Percentiles rank a stretch among this genome's conserved stretches.
Evolutionary conservation across 2,888 invertebrate genomes (phyloP).

Genomic region (Cephus rjabovi): DNA sequence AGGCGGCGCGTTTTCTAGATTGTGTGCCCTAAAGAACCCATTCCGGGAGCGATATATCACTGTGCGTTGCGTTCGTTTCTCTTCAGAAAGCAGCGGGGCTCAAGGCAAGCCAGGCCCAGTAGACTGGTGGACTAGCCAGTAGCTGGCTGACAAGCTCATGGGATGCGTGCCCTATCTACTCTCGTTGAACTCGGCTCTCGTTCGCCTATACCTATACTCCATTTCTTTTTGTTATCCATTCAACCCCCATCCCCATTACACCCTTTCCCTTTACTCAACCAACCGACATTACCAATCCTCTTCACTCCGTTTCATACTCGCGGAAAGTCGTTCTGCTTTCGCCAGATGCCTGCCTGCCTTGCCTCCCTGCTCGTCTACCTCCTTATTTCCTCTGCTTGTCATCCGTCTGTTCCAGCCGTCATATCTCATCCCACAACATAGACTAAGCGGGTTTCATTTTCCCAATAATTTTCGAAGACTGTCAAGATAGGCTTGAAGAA

Average conservation of each 20-base stretch:
- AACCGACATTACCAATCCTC: background rate
- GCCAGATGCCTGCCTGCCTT: slow-evolving; percentile 13
- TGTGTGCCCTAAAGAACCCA: slow-evolving; percentile 22
- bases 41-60: slow-evolving; percentile 19
- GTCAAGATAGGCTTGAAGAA: too few species aligned
- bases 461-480: background rate
- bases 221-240: background rate
- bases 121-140: background rate
- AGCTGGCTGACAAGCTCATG: background rate
- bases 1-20: slow-evolving; percentile 22
- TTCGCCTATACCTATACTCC: background rate
- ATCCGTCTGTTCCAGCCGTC: background rate
- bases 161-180: background rate
- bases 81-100: background rate
- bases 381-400: background rate
- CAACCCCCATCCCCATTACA: background rate
- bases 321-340: background rate
- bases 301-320: background rate
- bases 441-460: background rate
- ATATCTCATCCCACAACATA: background rate
- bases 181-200: background rate
- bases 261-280: background rate
- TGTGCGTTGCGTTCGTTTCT: background rate
- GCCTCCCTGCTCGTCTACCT: background rate
- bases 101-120: background rate